phyloP scores from a whole-genome alignment of 2,113 vertebrate species.

The Alouatta palliata region DNA sequence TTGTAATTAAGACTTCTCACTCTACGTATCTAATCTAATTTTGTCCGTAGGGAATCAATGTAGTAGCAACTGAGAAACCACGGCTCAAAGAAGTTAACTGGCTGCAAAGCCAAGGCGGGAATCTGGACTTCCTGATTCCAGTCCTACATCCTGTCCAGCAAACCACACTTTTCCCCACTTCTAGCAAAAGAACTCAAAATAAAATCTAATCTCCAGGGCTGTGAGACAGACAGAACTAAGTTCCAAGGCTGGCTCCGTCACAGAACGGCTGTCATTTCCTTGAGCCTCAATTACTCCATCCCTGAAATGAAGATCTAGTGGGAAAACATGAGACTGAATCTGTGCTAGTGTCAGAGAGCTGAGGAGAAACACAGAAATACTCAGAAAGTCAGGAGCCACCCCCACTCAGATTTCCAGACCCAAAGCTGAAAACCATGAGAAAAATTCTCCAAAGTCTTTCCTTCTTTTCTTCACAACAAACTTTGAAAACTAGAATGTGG shows the following conservation, averaged over 20 bases:
- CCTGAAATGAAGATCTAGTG: background rate
- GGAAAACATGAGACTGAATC: background rate
- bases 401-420: background rate
- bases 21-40: background rate
- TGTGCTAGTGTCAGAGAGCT: background rate
- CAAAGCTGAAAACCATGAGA: conserved; percentile 50
- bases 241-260: background rate
- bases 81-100: background rate
- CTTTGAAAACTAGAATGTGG: conserved; percentile 79
- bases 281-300: background rate
- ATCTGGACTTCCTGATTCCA: background rate
- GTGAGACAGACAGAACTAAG: background rate
- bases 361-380: background rate
- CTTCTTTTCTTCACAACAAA: conserved; percentile 19
- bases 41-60: background rate
- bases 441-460: conserved; percentile 56
- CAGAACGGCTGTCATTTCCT: background rate
- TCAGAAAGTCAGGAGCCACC: background rate
- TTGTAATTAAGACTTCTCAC: background rate
- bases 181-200: background rate
- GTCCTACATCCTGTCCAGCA: background rate
- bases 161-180: background rate
- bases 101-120: background rate
- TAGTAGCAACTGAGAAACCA: background rate
- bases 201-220: background rate